phyloP scores from a whole-genome alignment of 2,888 invertebrate species.

The Pocota personata region DNA sequence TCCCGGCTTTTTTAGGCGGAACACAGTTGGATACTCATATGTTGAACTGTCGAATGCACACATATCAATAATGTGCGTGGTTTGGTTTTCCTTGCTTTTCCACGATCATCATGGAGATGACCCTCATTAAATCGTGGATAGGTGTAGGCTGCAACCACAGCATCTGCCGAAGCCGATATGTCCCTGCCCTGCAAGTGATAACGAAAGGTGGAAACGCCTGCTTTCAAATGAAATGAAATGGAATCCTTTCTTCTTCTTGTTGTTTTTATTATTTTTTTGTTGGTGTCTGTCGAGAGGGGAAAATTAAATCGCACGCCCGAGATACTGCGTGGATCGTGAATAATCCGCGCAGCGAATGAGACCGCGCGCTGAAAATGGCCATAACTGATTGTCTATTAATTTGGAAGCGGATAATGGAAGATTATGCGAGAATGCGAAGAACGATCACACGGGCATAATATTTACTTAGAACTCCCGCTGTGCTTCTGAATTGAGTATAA shows the following conservation, averaged over 20 bases:
- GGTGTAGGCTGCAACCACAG: conserved; percentile 59
- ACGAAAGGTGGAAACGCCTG: conserved; percentile 51
- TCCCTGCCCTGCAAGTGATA: conserved; percentile 53
- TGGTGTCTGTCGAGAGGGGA: background rate
- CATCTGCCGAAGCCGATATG: conserved; percentile 67
- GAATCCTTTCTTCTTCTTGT: conserved; percentile 8
- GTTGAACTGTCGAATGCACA: conserved; percentile 36
- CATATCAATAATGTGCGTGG: conserved; percentile 51
- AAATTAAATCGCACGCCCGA: conserved; percentile 45
- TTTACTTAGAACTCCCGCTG: conserved; percentile 86
- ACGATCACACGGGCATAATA: conserved; percentile 80
- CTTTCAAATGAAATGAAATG: conserved; percentile 31
- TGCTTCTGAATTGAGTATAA: conserved; percentile 89
- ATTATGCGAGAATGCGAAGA: conserved; percentile 75
- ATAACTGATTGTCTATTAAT: conserved; percentile 74
- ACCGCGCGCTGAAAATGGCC: conserved; percentile 78
- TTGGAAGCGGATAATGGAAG: conserved; percentile 72
- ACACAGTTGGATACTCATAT: conserved; percentile 73
- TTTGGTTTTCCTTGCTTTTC: conserved; percentile 55
- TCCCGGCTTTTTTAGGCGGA: conserved; percentile 68
- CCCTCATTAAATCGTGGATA: conserved; percentile 65
- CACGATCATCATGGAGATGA: conserved; percentile 58
- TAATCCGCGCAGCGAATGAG: conserved; percentile 54
- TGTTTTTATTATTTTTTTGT: conserved; percentile 6
- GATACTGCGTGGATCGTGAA: conserved; percentile 58